A percentile compares a stretch with the other conserved stretches of the same genome.
Conservation (phyloP, 2,113 vertebrate genomes). For the Sorex araneus region DNA sequence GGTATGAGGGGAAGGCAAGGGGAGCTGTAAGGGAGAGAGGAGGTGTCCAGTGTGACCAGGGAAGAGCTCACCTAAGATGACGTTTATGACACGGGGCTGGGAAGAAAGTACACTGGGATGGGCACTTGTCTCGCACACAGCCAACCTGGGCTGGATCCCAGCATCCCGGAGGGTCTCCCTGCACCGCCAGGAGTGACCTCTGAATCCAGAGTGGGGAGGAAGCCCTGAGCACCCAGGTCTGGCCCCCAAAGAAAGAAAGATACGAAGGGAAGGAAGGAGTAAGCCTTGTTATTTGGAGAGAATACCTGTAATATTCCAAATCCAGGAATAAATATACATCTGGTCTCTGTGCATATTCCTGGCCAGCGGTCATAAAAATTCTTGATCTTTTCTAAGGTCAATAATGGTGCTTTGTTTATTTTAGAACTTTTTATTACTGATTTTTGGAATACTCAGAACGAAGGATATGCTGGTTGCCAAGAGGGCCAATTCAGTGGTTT, state of each 20-base stretch:
- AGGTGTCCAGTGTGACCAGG: not conserved
- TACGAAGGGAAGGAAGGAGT: not conserved
- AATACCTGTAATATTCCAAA: not conserved
- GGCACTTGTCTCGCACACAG: no score
- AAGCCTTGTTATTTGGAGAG: not conserved
- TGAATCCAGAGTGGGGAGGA: no score
- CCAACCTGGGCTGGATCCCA: no score
- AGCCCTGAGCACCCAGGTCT: no score
- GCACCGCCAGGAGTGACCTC: no score
- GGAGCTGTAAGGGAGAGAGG: no score
- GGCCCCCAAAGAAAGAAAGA: not conserved
- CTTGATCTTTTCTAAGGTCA: not conserved
- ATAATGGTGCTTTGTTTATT: no score
- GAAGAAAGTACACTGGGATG: no score
- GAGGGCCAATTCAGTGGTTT: not conserved
- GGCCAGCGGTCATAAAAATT: not conserved
- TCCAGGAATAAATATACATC: not conserved
- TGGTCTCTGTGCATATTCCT: not conserved
- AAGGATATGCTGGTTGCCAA: not conserved
- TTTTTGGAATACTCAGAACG: no score
- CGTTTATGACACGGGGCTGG: not conserved
- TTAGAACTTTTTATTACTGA: no score
- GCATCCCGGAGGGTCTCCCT: no score
- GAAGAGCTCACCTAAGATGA: not conserved
- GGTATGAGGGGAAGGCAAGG: conserved; percentile 24